Evolutionary conservation across 2,797 vertebrate species (phyloP), one percentile per base, ranked within the genome.

Genomic region (Graptemys geographica): DNA sequence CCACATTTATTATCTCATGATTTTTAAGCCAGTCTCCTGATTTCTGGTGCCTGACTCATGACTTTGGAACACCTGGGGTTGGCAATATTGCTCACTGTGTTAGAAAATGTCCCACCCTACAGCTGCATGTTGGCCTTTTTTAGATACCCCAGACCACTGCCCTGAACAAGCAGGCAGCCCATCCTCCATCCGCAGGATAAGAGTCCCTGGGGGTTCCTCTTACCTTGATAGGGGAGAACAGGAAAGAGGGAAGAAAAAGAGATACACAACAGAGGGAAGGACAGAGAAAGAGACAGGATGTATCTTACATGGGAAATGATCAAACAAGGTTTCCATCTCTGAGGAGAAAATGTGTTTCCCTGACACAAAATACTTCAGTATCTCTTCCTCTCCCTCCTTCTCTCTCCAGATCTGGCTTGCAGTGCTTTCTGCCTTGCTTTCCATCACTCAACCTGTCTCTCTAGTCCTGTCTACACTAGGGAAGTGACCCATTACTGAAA

Each of bases 261-360:
- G 8, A 65, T 11, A 21, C n/a, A 27, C 62, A 74, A 25, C 21
- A 53, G 15, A 83, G 11, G 82, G 31, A 92, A 91, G 23, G 18
- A 94, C 8, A 86, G 88, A 76, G 37, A 53, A 65, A 81, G 92
- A 89, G 47, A 85, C 69, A 80, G 47, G 79, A 94, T 3, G 94
- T 88, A 25, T 92, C 88, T 95, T 95, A 94, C 94, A 95, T 83
- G 95, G 95, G 88, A 95, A 84, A 33, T 18, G 51, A 49, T 95
- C 81, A 93, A 96, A 94, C 53, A 86, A 84, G 80, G 79, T 84
- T 83, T 95, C 72, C 49, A 27, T 94, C 79, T 87, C 90, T 2
- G 6, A 84, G 83, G 72, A 87, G 62, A 81, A 88, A 93, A 81
- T 0, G 5, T 49, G 62, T 84, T 90, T 91, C 37, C 69, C 12